Evolutionary conservation across 2,888 invertebrate species (phyloP).

Genomic region (Camptogramma bilineatum): DNA sequence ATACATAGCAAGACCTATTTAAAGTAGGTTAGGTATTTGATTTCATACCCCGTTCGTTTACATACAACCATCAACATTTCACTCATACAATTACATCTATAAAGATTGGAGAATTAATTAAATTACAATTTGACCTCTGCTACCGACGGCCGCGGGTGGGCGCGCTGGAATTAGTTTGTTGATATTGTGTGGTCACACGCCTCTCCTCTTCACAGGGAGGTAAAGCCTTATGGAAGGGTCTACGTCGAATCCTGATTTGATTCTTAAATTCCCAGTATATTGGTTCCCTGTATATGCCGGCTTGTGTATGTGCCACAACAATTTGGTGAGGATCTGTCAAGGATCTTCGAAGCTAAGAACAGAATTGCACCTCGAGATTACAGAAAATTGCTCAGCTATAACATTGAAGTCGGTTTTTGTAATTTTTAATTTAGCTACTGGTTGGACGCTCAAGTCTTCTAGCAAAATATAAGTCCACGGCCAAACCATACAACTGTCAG

Average conservation of each 20-base stretch:
- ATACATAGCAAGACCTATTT: too few relatives aligned
- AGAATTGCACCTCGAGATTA: too few relatives aligned
- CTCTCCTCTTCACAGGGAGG: constrained; percentile 30
- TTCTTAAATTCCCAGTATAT: too few relatives aligned
- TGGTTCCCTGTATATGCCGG: too few relatives aligned
- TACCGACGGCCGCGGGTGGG: constrained; percentile 63
- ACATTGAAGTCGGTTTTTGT: too few relatives aligned
- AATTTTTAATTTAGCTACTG: too few relatives aligned
- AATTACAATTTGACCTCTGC: constrained; percentile 79
- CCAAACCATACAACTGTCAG: constrained; percentile 47
- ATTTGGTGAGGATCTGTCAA: too few relatives aligned
- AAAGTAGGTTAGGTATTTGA: background rate
- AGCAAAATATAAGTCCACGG: constrained; percentile 2
- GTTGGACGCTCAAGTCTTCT: background rate
- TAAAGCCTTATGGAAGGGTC: constrained; percentile 6
- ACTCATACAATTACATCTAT: constrained; percentile 19
- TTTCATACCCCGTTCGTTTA: background rate
- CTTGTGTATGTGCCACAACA: background rate
- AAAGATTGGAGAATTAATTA: constrained; percentile 64
- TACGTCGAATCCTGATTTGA: background rate
- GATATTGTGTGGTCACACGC: constrained; percentile 63
- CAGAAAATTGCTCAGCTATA: too few relatives aligned
- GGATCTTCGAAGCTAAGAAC: too few relatives aligned
- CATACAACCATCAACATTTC: background rate
- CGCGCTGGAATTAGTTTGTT: constrained; percentile 51